Conservation (phyloP, 2,113 vertebrate species). For the Mystacornis crossleyi region DNA sequence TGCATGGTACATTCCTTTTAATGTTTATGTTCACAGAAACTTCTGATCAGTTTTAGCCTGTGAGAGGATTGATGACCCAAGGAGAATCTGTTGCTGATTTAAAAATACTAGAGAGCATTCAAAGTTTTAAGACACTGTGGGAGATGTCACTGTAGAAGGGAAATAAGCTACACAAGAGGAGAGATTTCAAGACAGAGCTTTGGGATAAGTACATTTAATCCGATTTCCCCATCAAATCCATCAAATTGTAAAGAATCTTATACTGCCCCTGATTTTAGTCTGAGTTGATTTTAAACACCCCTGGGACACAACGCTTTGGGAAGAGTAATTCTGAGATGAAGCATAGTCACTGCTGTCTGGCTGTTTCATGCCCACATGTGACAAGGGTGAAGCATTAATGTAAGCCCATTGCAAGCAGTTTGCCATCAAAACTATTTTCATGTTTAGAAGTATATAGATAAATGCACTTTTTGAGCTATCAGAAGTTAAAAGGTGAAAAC, state of each 20-base stretch:
- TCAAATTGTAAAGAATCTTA: background rate
- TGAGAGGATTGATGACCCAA: background rate
- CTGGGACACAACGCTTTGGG: background rate
- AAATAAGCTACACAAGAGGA: background rate
- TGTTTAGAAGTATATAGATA: background rate
- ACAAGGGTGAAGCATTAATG: fast-evolving
- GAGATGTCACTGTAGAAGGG: background rate
- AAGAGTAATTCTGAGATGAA: background rate
- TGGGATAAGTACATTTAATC: background rate
- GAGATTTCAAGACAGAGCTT: background rate
- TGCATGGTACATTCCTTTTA: background rate
- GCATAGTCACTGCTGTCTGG: background rate
- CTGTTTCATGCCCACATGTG: background rate
- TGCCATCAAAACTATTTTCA: background rate
- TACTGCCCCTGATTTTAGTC: background rate
- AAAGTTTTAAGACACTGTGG: background rate
- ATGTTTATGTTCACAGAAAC: background rate
- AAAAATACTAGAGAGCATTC: background rate
- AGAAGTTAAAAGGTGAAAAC: background rate
- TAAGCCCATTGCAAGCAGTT: background rate
- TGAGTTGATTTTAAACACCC: background rate
- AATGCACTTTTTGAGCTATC: background rate
- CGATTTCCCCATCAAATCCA: background rate
- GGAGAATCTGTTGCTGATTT: background rate
- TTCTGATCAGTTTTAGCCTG: background rate